These are phyloP conservation scores for Thrips palmi DNA, from an alignment of 1,140 invertebrate species.

Conservation along the genomic window DNA sequence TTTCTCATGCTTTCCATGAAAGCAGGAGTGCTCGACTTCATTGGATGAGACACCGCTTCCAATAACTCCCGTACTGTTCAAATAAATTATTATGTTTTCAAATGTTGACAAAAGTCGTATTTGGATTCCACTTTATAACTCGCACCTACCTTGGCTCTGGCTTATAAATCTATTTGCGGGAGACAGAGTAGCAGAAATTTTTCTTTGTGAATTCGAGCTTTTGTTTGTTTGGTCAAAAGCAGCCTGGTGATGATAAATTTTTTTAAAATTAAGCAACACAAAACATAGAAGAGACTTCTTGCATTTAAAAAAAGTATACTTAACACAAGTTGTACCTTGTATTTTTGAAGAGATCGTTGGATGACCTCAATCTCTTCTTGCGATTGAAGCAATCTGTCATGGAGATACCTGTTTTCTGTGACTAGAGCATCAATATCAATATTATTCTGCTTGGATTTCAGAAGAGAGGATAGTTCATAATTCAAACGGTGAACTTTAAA, in stretches of 20 bases:
- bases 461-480: conserved; percentile 54
- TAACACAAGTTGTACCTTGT: too few species aligned
- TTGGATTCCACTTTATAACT: neutral
- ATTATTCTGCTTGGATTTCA: conserved; percentile 33
- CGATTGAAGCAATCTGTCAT: conserved; percentile 60
- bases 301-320: conserved; percentile 8
- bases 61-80: conserved; percentile 41
- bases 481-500: conserved; percentile 69
- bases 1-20: conserved; percentile 53
- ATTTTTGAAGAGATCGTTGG: conserved; percentile 46
- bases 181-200: conserved; percentile 22
- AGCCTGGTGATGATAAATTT: neutral
- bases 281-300: conserved; percentile 9
- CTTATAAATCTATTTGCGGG: conserved; percentile 36
- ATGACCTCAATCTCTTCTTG: conserved; percentile 63
- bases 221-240: conserved; percentile 28
- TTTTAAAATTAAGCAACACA: conserved; percentile 1
- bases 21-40: conserved; percentile 45
- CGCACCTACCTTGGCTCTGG: conserved; percentile 34
- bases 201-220: conserved; percentile 35
- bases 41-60: conserved; percentile 35
- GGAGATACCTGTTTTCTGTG: conserved; percentile 65
- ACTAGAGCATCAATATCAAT: conserved; percentile 66
- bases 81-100: conserved; percentile 10
- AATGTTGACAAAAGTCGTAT: conserved; percentile 7